Evolutionary conservation across 2,113 vertebrate genomes (phyloP).

Genomic region (Platichthys flesus): DNA sequence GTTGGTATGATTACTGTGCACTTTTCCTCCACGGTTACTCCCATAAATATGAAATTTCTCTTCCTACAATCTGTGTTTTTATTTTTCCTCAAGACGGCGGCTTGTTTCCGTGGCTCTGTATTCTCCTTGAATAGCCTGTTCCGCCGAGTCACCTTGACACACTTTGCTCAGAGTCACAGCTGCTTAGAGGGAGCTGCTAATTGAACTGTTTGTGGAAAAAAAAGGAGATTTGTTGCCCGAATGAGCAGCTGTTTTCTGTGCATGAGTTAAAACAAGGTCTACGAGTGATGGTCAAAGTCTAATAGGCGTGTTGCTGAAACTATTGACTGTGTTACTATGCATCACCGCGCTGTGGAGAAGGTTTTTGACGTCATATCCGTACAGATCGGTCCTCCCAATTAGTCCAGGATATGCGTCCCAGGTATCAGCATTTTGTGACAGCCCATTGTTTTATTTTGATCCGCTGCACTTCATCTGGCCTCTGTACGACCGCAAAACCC

Average conservation of each 20-base stretch:
- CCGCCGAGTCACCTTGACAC: conserved; percentile 74
- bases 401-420: not conserved
- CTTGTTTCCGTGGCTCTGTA: conserved; percentile 58
- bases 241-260: conserved; percentile 64
- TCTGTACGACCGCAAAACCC: conserved; percentile 52
- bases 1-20: not conserved
- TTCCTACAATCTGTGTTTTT: not conserved
- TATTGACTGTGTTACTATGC: not conserved
- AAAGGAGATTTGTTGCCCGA: conserved; percentile 65
- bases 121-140: conserved; percentile 42
- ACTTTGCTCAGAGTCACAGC: conserved; percentile 57
- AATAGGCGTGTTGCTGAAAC: conserved; percentile 14
- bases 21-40: not conserved
- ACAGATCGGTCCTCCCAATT: not conserved
- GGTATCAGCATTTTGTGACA: conserved; percentile 22
- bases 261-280: conserved; percentile 45
- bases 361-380: not conserved
- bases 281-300: conserved; percentile 57
- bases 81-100: conserved; percentile 22
- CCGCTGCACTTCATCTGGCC: conserved; percentile 39
- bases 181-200: conserved; percentile 64
- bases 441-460: conserved; percentile 28
- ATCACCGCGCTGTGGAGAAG: not conserved
- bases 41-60: not conserved
- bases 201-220: conserved; percentile 66